Base-by-base conservation (phyloP, 2,797 vertebrate species). In the Acrossocheilus wenchowensis region DNA sequence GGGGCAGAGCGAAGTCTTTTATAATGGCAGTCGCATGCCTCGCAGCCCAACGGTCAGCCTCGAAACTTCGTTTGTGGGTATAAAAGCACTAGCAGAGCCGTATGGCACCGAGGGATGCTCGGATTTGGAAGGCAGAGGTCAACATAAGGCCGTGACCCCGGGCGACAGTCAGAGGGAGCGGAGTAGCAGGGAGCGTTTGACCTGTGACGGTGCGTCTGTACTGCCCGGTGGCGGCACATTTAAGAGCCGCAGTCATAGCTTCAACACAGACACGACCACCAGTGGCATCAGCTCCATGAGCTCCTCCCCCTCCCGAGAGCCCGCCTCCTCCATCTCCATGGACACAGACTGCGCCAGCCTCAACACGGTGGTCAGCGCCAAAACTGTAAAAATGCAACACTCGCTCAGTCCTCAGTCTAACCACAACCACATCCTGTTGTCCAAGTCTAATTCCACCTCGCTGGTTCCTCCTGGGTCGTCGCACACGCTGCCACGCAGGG, bases 261-360 rank as follows among this genome's bases (percentile, higher is more conserved):
- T 97, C 86, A 97, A 97, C 91, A 97, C 96, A 71, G 96, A 97
- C 92, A 97, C 96, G 50, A 97, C 96, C 43, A 97, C 96, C 52
- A 97, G 96, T 86, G 96, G 96, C 30, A 96, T 97, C 89, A 97
- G 96, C 89, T 97, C 96, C 12, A 97, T 97, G 96, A 97, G 96
- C 88, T 97, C 96, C 23, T 97, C 96, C 86, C 96, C 96, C 66
- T 97, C 96, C 23, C 91, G 96, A 68, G 96, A 97, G 90, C 96
- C 96, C 11, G 94, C 90, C 78, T 95, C 87, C 1, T 62, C 95
- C 88, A 95, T 95, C 8, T 95, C 94, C 48, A 88, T 94, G 83
- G 96, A 96, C 88, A 96, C 95, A 34, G 95, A 96, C 91, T 95
- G 94, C 0, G 95, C 95, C 78, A 96, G 96, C 92, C 92, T 96